Base-by-base conservation (phyloP, 2,113 vertebrate genomes). In the Podiceps cristatus region DNA sequence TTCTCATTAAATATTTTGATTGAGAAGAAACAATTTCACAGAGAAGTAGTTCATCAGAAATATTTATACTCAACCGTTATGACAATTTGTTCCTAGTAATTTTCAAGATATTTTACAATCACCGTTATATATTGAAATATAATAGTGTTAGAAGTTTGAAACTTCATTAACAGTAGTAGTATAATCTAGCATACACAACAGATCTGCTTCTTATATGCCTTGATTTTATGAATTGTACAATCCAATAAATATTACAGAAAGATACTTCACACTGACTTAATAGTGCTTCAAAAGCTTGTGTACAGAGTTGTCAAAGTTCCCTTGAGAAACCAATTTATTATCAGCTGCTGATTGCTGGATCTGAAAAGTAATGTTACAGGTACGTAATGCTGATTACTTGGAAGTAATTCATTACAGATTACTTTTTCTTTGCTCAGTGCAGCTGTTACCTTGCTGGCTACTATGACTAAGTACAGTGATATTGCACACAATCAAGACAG, bases 391-490 rank as follows among this genome's bases (percentile, higher is more conserved):
- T 95, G 85, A 94, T 94, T 91, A 89, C 37, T 69, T 94, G 35
- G 27, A 90, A 94, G 40, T 91, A 94, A 96, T 91, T 84, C 63
- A 78, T 75, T 86, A 64, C 67, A 91, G 56, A 73, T 92, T 91
- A 76, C 56, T 35, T 90, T 87, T 85, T 84, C 56, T 91, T 60
- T 77, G 37, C 49, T 73, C 12, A 4, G 22, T 89, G 64, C 49
- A 74, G 40, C 67, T 93, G 68, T 88, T 82, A 85, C 55, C 2
- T 4, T 35, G 44, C 44, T 87, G 63, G 29, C 63, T 96, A 73
- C 59, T 66, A 66, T 79, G 80, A 91, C 56, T 69, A 67, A 78
- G 22, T 75, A 94, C 44, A 78, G 37, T 64, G 63, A 81, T 71
- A 87, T 23, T 90, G 45, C n/a, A 80, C 35, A 75, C n/a, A 93